Base-by-base conservation (phyloP, 92 coral and sea anemone genomes). In the Isaurus tuberculatus region DNA sequence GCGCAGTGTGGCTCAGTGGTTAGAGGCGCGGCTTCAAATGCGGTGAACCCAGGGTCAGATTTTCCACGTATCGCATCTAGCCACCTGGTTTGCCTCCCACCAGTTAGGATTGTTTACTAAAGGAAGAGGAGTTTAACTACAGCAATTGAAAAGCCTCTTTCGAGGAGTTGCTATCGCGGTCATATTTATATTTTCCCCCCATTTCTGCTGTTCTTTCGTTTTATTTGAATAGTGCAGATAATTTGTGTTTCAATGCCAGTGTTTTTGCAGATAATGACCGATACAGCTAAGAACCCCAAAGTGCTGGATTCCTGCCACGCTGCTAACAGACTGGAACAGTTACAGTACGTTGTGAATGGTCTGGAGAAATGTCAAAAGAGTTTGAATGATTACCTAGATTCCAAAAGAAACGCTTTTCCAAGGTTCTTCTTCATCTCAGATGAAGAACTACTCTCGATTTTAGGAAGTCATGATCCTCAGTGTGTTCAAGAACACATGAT, bases 401-500 rank as follows among this genome's bases (percentile, higher is more conserved):
- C 99, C 86, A 97, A 97, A 88, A 92, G 99, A 53, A 97, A 97
- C 82, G 99, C 99, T 36, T 97, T 97, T 71, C 99, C 99, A 7
- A 92, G 99, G 19, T 97, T 97, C 87, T 97, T 97, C 92, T 97
- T 97, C 73, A 97, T 97, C 89, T 97, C 99, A 32, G 99, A 97
- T 70, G 99, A 97, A n/a, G 99, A 97, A 63, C 90, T 97, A 74
- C 90, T 97, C 49, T 97, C 99, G 10, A 97, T 97, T 83, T 89
- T 97, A 37, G 99, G 99, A 30, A 97, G 99, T 36, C 99, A 97
- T 36, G 99, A 97, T 67, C 99, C 99, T 0, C 87, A 87, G 71
- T 97, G 99, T 65, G 99, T 97, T 7, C 99, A 97, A 77, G 99
- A 97, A 84, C 99, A 97, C 72, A 97, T 97, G 99, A 96, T 96